phyloP scores from a whole-genome alignment of 2,888 invertebrate genomes.

The Eledone cirrhosa region DNA sequence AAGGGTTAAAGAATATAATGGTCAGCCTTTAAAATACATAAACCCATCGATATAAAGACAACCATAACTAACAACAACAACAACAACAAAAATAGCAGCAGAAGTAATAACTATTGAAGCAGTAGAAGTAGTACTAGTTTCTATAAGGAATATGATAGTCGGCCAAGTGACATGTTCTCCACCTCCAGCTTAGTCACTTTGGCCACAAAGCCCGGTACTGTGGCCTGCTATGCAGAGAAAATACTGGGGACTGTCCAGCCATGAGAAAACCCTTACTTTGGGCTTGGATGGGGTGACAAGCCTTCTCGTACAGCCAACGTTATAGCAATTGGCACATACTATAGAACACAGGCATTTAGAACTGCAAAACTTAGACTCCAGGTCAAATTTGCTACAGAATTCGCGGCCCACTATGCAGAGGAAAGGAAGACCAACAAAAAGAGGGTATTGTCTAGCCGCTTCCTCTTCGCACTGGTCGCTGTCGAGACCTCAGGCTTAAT shows the following conservation, averaged over 20 bases:
- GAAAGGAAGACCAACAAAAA: background rate
- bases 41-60: no score
- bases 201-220: no score
- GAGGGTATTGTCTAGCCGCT: background rate
- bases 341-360: conserved; percentile 78
- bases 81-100: no score
- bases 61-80: no score
- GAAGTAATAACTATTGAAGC: no score
- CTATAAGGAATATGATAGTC: no score
- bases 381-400: conserved; percentile 77
- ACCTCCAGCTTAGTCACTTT: no score
- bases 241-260: background rate
- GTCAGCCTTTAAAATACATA: no score
- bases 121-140: no score
- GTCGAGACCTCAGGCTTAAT: background rate
- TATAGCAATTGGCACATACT: conserved; percentile 75
- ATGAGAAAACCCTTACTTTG: conserved; percentile 33
- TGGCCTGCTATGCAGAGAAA: no score
- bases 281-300: conserved; percentile 46
- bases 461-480: background rate
- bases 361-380: conserved; percentile 76
- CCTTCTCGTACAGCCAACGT: conserved; percentile 66
- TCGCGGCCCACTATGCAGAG: conserved; percentile 70
- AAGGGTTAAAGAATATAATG: no score
- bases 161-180: no score